Base-by-base conservation (phyloP, 2,113 vertebrate species). In the Jacana jacana region DNA sequence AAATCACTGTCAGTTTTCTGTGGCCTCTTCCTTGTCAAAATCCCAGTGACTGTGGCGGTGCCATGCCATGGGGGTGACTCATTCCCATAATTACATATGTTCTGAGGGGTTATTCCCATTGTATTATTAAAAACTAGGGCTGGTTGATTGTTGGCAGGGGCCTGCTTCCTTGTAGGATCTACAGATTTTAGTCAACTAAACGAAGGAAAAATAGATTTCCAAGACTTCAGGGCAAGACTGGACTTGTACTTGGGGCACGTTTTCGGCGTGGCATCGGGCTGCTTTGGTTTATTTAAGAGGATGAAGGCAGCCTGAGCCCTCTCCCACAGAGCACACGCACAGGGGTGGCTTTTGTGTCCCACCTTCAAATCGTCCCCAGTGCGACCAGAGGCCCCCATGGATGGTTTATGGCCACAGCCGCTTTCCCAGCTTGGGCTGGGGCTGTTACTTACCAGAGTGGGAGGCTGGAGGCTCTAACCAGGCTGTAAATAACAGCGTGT, bases 121-220 rank as follows among this genome's bases (percentile, higher is more conserved):
- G 90, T 96, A 27, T 96, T 96, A 90, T 95, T 96, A 96, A 89
- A 94, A 96, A 68, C 86, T 44, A 94, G 95, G 52, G 95, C 81
- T 90, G 95, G 27, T 81, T 93, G 88, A 64, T 84, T 94, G 84
- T 93, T 96, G 95, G 95, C 95, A 96, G 79, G n/a, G 55, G 22
- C 15, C 33, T 17, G 71, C 93, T 96, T 95, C 89, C 94, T 92
- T 35, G 89, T 88, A 82, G 73, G 84, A 95, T 82, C 91, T 91
- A 91, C 96, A 97, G 95, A 95, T 95, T 95, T 97, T 96, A 94
- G 93, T 89, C 94, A 94, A 95, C 95, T 97, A 94, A 89, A 69
- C 70, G 89, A 87, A 91, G 89, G 89, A 89, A 97, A 94, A 93
- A 72, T 54, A 88, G 79, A 94, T 89, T 95, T 95, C 93, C 81